phyloP scores from a whole-genome alignment of 2,113 vertebrate species.

The Xyrauchen texanus region DNA sequence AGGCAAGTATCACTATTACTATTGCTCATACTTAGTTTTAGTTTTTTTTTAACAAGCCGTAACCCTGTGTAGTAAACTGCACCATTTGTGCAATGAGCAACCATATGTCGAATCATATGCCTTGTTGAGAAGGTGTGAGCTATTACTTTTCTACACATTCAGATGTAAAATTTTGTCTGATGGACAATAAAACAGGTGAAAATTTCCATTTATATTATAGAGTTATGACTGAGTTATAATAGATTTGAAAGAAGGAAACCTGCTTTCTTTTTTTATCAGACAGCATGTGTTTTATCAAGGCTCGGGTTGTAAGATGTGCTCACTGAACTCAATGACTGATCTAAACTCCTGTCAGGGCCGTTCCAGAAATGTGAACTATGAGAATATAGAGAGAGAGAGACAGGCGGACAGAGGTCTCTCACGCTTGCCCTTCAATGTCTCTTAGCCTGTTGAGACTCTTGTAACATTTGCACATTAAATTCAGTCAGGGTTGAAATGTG shows the following conservation, averaged over 20 bases:
- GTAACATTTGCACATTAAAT: conserved; percentile 5
- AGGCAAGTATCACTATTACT: no score
- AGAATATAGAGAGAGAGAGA: conserved; percentile 10
- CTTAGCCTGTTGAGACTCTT: conserved; percentile 14
- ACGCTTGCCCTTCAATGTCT: conserved; percentile 35
- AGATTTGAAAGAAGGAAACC: not conserved
- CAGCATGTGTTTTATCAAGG: conserved; percentile 7
- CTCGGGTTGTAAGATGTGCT: not conserved
- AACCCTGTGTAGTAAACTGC: no score
- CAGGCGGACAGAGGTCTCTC: conserved; percentile 16
- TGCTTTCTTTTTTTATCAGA: not conserved
- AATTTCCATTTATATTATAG: no score
- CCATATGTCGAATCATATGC: no score
- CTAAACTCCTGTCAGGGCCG: not conserved
- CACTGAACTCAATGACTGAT: conserved; percentile 27
- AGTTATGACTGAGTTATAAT: not conserved
- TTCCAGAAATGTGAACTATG: not conserved
- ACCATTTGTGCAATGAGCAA: no score
- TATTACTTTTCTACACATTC: no score
- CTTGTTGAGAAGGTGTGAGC: no score
- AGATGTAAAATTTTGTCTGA: no score
- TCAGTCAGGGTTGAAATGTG: conserved; percentile 21
- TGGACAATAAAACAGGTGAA: no score
- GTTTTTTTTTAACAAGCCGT: no score
- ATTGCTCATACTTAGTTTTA: no score